Percentiles rank a stretch among this genome's conserved stretches.
Evolutionary conservation across 2,113 vertebrate genomes (phyloP).

Genomic region (Neotoma lepida): DNA sequence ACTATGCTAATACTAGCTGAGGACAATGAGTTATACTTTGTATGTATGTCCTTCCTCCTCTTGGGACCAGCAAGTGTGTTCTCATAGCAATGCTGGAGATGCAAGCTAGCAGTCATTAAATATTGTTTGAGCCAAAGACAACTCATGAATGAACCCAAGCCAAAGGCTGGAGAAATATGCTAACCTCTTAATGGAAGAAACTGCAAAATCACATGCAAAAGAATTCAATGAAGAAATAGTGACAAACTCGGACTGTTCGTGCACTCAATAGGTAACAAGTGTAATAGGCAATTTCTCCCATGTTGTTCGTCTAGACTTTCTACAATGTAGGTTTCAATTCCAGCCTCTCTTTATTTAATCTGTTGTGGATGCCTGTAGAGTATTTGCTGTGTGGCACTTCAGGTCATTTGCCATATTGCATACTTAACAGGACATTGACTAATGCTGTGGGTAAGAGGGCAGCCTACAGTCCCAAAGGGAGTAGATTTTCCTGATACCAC

Average conservation of each 20-base stretch:
- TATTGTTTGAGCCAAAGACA: slow-evolving; percentile 3
- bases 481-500: not conserved
- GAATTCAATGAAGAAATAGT: not conserved
- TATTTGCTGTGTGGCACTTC: not conserved
- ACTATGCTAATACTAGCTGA: not conserved
- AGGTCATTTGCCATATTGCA: not conserved
- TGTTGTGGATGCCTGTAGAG: not conserved
- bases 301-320: not conserved
- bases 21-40: not conserved
- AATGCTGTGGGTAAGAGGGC: not conserved
- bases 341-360: not conserved
- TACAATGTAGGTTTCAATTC: not conserved
- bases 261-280: not conserved
- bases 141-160: not conserved
- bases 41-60: not conserved
- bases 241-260: not conserved
- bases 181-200: no score
- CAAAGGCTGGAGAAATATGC: slow-evolving; percentile 18
- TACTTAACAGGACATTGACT: not conserved
- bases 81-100: not conserved
- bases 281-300: not conserved
- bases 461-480: not conserved
- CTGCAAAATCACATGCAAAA: slow-evolving; percentile 3
- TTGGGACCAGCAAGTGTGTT: not conserved
- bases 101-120: not conserved